A percentile compares a stretch with the other conserved stretches of the same genome.
Evolutionary conservation across 1,140 invertebrate genomes (phyloP).

Genomic region (Danaus plexippus): DNA sequence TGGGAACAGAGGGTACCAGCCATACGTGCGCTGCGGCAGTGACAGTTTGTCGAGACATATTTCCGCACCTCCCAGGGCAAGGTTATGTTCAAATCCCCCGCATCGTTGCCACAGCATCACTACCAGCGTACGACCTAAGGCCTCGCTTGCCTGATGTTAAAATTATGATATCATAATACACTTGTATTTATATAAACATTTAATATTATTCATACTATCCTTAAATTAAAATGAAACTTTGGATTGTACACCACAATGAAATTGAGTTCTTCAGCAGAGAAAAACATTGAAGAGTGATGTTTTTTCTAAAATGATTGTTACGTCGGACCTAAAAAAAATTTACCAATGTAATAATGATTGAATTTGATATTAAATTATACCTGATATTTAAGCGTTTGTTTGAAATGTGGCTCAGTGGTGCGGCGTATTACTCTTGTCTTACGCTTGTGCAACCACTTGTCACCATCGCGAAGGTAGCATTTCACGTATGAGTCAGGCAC

Average conservation of each 20-base stretch:
- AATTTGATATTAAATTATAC: slow-evolving; percentile 30
- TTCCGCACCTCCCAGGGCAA: slow-evolving; percentile 88
- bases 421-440: slow-evolving; percentile 89
- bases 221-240: too few species aligned
- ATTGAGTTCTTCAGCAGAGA: too few species aligned
- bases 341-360: too few species aligned
- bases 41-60: slow-evolving; percentile 85
- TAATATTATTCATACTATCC: too few species aligned
- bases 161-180: too few species aligned
- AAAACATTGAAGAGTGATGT: too few species aligned
- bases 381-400: slow-evolving; percentile 90
- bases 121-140: slow-evolving; percentile 85
- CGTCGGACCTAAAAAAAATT: too few species aligned
- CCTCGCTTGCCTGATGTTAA: slow-evolving; percentile 78
- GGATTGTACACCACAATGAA: too few species aligned
- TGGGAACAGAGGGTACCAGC: slow-evolving; percentile 93
- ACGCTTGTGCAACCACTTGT: slow-evolving; percentile 89
- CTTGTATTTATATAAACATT: too few species aligned
- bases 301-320: too few species aligned
- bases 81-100: slow-evolving; percentile 89
- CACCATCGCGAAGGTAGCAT: slow-evolving; percentile 90
- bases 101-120: slow-evolving; percentile 93
- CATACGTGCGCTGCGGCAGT: slow-evolving; percentile 81
- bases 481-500: slow-evolving; percentile 92
- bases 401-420: slow-evolving; percentile 85